Conservation (phyloP, 2,797 vertebrate species). For the Manis javanica region DNA sequence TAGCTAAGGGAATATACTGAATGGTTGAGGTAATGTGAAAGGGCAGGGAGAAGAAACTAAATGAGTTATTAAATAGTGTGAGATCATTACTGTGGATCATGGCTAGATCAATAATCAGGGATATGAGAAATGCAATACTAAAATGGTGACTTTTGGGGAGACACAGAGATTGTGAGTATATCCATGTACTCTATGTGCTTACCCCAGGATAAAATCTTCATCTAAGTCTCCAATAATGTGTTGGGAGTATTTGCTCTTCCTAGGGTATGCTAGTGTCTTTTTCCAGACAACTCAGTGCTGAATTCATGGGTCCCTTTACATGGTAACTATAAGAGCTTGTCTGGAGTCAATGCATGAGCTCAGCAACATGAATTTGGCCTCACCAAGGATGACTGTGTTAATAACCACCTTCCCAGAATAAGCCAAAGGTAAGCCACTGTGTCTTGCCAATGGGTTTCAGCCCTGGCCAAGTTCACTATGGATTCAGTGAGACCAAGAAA, state of each 20-base stretch:
- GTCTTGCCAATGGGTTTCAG: too few relatives aligned
- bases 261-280: neutral
- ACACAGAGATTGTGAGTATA: neutral
- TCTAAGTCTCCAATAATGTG: neutral
- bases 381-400: neutral
- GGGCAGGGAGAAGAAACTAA: neutral
- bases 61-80: neutral
- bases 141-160: neutral
- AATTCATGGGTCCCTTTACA: neutral
- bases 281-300: neutral
- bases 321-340: neutral
- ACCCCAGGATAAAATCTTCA: neutral
- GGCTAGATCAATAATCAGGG: neutral
- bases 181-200: neutral
- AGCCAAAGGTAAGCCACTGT: neutral
- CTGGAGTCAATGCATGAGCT: neutral
- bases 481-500: too few relatives aligned
- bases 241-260: neutral
- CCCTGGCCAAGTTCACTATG: too few relatives aligned
- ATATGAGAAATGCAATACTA: neutral
- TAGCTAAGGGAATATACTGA: neutral
- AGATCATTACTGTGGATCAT: neutral
- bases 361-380: neutral
- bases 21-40: neutral
- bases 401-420: neutral